Evolutionary conservation across 2,888 invertebrate species (phyloP), one percentile per base, ranked within the genome.

Genomic region (Celastrina argiolus): DNA sequence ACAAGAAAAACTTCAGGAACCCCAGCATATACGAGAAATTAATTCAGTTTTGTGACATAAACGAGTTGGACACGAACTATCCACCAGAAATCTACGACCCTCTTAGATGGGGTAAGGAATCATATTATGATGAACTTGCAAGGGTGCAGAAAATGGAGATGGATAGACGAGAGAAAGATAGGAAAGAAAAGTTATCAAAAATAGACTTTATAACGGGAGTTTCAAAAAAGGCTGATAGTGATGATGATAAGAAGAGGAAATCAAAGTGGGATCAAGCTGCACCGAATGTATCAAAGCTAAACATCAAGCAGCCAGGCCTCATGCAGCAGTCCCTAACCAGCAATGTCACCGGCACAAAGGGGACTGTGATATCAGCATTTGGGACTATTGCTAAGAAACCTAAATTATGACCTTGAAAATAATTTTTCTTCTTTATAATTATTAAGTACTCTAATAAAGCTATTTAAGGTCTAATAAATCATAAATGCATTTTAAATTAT

Each of bases 1-100:
- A 95, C 73, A 94, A 97, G 71, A 98, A 98, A 84, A 97, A 97
- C 81, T 98, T 98, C 79, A 93, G 98, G 65, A 99, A 99, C 90
- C 99, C 99, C 0, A 98, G 98, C 78, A 99, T 99, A 77, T 99
- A 99, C 85, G 98, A 99, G 81, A 99, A 99, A 82, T 91, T 99
- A 1, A 97, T 99, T 73, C 96, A 97, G 74, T 97, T 95, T 87
- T 98, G 98, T 92, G 95, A 95, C 74, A 97, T 99, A 69, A 98
- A 99, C 89, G 99, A 99, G 85, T 92, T 98, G 75, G 99, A 98
- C 66, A 98, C 98, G 36, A 99, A 99, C 88, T 99, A 98, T 88
- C 97, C 98, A 0, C 96, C 97, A 66, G 96, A 97, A 76, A 94
- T 97, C 64, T 99, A 97, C 85, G 97, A 99, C 85, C 98, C 98